phyloP scores from a whole-genome alignment of 2,888 invertebrate genomes.

The Caenorhabditis sp. region DNA sequence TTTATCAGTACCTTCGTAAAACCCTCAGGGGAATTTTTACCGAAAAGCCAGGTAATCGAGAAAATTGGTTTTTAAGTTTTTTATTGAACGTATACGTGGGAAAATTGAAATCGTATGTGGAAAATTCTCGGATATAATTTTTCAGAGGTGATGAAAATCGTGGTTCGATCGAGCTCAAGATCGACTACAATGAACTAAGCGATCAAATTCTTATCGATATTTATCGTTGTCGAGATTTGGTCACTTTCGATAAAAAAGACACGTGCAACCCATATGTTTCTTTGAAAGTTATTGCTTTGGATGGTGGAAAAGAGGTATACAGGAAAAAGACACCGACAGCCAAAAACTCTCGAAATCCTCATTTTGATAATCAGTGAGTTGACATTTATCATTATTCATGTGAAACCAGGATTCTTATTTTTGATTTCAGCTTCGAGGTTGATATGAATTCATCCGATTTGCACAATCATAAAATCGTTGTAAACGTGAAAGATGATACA shows the following conservation, averaged over 20 bases:
- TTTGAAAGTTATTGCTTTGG: conserved; percentile 54
- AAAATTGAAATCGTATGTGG: too few relatives aligned
- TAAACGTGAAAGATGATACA: conserved; percentile 67
- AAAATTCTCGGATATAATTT: too few relatives aligned
- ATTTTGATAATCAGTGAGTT: conserved; percentile 64
- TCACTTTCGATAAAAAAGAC: conserved; percentile 49
- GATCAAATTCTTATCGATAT: conserved; percentile 42
- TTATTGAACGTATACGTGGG: too few relatives aligned
- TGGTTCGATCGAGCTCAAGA: conserved; percentile 52
- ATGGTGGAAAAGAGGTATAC: conserved; percentile 47
- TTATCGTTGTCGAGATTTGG: conserved; percentile 35
- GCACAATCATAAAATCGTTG: conserved; percentile 58
- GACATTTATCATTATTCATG: too few relatives aligned
- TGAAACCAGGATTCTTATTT: too few relatives aligned
- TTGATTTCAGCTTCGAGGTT: conserved; percentile 62
- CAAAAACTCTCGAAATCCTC: conserved; percentile 52
- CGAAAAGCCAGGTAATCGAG: too few relatives aligned
- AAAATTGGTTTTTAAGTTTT: too few relatives aligned
- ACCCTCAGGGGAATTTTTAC: too few relatives aligned
- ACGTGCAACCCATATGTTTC: conserved; percentile 46
- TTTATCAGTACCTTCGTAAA: too few relatives aligned
- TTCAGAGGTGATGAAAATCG: conserved; percentile 51
- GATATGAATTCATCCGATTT: conserved; percentile 62
- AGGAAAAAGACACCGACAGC: conserved; percentile 58
- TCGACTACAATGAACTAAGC: conserved; percentile 44